Percentiles rank a stretch among this genome's conserved stretches.
phyloP scores from a whole-genome alignment of 2,888 invertebrate species.

The Drosophila vallismaia region DNA sequence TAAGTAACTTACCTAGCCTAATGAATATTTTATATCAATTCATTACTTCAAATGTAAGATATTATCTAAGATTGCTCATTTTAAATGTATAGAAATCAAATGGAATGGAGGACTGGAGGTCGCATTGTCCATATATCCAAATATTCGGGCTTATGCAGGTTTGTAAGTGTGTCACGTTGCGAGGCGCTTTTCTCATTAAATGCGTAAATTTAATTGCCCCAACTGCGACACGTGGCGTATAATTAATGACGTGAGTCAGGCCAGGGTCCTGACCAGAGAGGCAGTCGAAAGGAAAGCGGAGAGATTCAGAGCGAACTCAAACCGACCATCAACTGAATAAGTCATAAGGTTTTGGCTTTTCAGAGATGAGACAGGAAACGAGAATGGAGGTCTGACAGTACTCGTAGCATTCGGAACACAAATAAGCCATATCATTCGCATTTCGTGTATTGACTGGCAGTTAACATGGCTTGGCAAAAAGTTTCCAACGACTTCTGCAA shows the following conservation, averaged over 20 bases:
- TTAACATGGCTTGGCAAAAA: conserved; percentile 76
- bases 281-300: background rate
- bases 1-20: background rate
- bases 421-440: conserved; percentile 77
- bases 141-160: conserved; percentile 21
- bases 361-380: conserved; percentile 24
- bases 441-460: conserved; percentile 77
- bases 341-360: conserved; percentile 74
- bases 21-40: background rate
- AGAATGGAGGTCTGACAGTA: conserved; percentile 19
- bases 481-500: conserved; percentile 64
- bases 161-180: conserved; percentile 37
- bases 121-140: background rate
- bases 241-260: conserved; percentile 68
- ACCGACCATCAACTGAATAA: conserved; percentile 73
- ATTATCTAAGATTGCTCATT: background rate
- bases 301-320: conserved; percentile 13
- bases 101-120: background rate
- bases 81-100: background rate
- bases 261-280: conserved; percentile 16
- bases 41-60: background rate
- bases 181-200: conserved; percentile 67
- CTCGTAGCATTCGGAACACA: conserved; percentile 39
- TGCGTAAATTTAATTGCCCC: conserved; percentile 74
- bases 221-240: conserved; percentile 68